Conservation (phyloP, 2,113 vertebrate species). For the Hipposideros armiger region DNA sequence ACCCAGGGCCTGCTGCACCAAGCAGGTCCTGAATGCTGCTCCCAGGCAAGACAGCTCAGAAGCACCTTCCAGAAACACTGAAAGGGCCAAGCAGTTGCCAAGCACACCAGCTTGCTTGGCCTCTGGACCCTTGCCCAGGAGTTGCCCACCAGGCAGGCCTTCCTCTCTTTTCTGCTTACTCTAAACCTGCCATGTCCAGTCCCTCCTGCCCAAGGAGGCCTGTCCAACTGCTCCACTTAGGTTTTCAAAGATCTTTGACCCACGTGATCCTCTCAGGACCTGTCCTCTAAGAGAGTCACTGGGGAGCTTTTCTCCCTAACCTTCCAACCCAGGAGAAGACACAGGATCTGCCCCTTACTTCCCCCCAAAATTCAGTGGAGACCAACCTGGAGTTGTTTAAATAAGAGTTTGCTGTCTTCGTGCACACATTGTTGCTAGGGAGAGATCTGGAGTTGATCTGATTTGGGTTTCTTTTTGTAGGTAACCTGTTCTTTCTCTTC, state of each 20-base stretch:
- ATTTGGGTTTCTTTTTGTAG: background rate
- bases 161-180: background rate
- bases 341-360: background rate
- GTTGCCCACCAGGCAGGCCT: too few relatives aligned
- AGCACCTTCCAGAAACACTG: background rate
- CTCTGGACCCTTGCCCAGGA: background rate
- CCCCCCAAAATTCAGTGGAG: background rate
- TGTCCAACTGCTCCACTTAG: background rate
- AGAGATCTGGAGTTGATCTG: background rate
- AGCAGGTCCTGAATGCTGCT: background rate
- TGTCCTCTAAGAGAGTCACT: background rate
- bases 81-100: background rate
- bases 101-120: background rate
- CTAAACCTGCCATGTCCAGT: background rate
- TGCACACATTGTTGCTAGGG: background rate
- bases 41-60: background rate
- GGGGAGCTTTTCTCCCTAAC: background rate
- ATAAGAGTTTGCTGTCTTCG: background rate
- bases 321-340: background rate
- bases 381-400: background rate
- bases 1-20: background rate
- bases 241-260: background rate
- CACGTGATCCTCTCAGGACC: background rate
- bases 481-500: background rate
- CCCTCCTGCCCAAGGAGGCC: background rate